These are phyloP conservation scores for Nyctibius grandis DNA, from an alignment of 2,797 vertebrate species.

Conservation along the genomic window DNA sequence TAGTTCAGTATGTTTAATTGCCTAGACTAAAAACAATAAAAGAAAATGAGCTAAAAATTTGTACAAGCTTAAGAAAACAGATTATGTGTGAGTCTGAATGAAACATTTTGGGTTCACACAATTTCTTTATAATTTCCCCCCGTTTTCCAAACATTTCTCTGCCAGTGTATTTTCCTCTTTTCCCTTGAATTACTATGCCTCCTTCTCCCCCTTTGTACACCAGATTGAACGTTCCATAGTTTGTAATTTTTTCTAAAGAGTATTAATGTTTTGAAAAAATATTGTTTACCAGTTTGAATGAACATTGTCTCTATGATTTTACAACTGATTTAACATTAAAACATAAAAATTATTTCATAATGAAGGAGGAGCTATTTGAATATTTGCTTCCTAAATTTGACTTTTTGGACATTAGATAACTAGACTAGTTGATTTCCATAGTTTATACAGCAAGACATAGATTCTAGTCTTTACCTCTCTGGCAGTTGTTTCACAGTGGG, in stretches of 20 bases:
- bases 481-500: not conserved
- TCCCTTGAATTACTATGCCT: not conserved
- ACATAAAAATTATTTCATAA: not conserved
- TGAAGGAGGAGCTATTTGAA: not conserved
- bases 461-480: not conserved
- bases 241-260: not conserved
- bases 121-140: not conserved
- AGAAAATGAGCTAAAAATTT: not conserved
- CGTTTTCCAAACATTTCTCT: not conserved
- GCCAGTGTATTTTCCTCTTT: not conserved
- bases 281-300: not conserved
- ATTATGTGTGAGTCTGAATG: not conserved
- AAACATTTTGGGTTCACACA: not conserved
- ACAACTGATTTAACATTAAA: not conserved
- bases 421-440: not conserved
- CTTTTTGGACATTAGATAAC: not conserved
- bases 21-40: not conserved
- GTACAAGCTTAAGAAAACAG: not conserved
- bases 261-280: not conserved
- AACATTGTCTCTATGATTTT: not conserved
- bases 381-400: not conserved
- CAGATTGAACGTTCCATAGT: not conserved
- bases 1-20: not conserved
- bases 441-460: not conserved
- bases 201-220: not conserved